These are phyloP conservation scores for Trematocara macrostoma DNA, from an alignment of 2,113 vertebrate species.

Conservation along the genomic window DNA sequence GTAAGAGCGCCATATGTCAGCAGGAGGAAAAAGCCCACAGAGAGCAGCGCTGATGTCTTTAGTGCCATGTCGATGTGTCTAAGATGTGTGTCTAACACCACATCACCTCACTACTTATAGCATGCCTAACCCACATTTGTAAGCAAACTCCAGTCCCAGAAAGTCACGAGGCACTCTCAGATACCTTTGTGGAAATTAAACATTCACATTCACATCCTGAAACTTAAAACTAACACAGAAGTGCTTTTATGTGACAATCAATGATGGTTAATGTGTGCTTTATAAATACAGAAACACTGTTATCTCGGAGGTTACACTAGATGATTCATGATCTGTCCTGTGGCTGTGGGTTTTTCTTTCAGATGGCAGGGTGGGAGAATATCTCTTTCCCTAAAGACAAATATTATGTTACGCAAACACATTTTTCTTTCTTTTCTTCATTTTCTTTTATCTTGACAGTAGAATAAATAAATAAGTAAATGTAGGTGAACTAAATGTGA, in stretches of 20 bases:
- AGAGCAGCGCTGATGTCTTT: not conserved
- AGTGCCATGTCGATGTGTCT: constrained; percentile 5
- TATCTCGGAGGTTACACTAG: not conserved
- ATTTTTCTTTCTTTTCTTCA: not conserved
- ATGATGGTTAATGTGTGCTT: not conserved
- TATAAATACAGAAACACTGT: not conserved
- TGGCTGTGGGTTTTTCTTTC: not conserved
- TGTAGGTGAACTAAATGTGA: not conserved
- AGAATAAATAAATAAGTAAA: not conserved
- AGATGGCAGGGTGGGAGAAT: not conserved
- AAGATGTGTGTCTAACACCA: not conserved
- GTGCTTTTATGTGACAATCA: not conserved
- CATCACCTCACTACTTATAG: constrained; percentile 22
- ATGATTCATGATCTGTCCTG: constrained; percentile 12
- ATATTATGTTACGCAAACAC: not conserved
- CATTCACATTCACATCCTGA: not conserved
- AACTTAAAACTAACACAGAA: not conserved
- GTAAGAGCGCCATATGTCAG: not conserved
- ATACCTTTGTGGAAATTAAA: not conserved
- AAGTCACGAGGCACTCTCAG: not conserved
- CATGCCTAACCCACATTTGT: not conserved
- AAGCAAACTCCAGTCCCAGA: not conserved
- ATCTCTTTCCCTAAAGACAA: not conserved
- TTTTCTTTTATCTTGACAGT: not conserved
- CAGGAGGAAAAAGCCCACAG: constrained; percentile 30